Base-by-base conservation (phyloP, 2,797 vertebrate species). In the Anguilla obscura region DNA sequence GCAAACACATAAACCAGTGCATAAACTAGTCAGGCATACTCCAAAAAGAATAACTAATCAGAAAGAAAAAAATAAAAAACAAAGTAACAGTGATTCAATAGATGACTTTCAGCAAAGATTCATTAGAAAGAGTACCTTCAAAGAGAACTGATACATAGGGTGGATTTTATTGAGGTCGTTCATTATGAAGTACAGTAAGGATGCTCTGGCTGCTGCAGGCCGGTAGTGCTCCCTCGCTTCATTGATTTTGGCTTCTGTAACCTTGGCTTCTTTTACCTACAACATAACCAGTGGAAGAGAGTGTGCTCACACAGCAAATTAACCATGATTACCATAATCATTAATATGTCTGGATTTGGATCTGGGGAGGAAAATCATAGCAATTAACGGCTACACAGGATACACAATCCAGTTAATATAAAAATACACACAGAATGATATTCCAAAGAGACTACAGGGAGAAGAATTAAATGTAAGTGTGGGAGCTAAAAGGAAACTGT, bases 141-240 rank as follows among this genome's bases (percentile, higher is more conserved):
- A 96, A 90, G 98, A 99, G 95, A 99, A 99, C 96, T 98, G 97
- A 95, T 99, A 99, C 98, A 99, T 98, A 84, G 98, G 98, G 89
- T 99, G 98, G 93, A 99, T 97, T 94, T 96, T 94, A 91, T 96
- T 97, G 88, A 99, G 98, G 94, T 98, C 96, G 1, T 95, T 97
- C 97, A 98, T 97, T 94, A 97, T 97, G 95, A 99, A 99, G 96
- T 98, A 99, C 85, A 99, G 96, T 89, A 99, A 95, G 7, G 98
- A 98, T 60, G 97, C 98, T 0, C 97, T 95, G 0, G 95, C 88
- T 0, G 99, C 98, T 0, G 96, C 97, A 0, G 94, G 96, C 4
- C 98, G 95, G 93, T 99, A 99, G 93, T 97, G 96, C 91, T 99
- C 98, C 69, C 98, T 96, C 56, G 98, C 97, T 91, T 98, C 96